Evolutionary conservation across 2,888 invertebrate species (phyloP), one percentile per base, ranked within the genome.

Genomic region (Monochamus alternatus): DNA sequence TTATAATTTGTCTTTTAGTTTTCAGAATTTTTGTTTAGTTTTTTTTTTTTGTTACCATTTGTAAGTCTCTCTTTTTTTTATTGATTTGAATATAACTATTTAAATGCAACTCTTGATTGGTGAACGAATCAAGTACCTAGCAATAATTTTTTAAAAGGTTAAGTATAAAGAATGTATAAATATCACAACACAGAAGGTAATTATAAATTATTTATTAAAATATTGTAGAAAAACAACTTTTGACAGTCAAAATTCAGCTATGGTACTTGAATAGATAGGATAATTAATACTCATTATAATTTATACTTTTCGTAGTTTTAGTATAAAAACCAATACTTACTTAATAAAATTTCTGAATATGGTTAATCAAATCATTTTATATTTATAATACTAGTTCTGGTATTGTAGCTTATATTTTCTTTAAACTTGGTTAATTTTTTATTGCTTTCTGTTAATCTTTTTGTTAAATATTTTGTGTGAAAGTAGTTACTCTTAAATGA

Each of bases 1-100:
- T 73, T 77, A 75, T 79, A 62, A 68, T 74, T 74, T 75, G 47
- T 76, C 64, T 76, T 80, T 80, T 76, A 71, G 68, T 81, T 79
- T 79, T 78, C 80, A 76, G 71, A 60, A 63, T 63, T 68, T 80
- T 78, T 69, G 60, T 72, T 80, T 76, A 77, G 74, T 72, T 71
- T 74, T 78, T 71, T 74, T 78, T 70, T 55, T 55, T 76, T 73
- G 32, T 78, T 75, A n/a, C 38, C 44, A 7, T 55, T 59, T 58
- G 31, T 60, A 14, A 55, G 55, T 55, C 55, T 55, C 55, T 55
- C 55, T 55, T 55, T 47, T 47, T 47, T 47, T 47, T 47, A 3
- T 47, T 30, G 69, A 68, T 60, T 60, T 69, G 59, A 69, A 47
- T 22, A 22, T 60, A 69, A 69, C 47, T 31, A 31, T 38, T 38